Evolutionary conservation across 1,140 invertebrate species (phyloP).

Genomic region (Panagrolaimus sp.): DNA sequence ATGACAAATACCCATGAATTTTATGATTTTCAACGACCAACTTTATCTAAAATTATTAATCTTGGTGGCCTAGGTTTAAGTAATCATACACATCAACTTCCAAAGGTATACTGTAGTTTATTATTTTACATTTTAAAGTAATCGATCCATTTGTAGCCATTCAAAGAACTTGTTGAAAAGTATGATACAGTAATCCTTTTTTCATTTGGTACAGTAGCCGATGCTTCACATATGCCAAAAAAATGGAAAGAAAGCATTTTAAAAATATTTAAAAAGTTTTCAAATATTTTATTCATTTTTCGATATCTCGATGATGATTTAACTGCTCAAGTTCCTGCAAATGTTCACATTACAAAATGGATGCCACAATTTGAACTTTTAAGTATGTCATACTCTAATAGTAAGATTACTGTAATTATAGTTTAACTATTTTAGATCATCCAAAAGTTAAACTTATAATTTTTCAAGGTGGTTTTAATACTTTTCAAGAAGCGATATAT

Average conservation of each 20-base stretch:
- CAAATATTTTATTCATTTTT: conserved; percentile 20
- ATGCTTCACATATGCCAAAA: conserved; percentile 16
- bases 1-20: background rate
- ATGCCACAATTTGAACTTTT: conserved; percentile 67
- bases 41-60: background rate
- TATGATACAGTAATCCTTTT: conserved; percentile 14
- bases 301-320: conserved; percentile 19
- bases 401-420: background rate
- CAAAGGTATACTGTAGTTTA: no score
- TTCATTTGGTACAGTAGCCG: conserved; percentile 20
- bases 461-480: background rate
- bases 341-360: conserved; percentile 63
- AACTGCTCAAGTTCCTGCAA: conserved; percentile 12
- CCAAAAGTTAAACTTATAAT: background rate
- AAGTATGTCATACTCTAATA: background rate
- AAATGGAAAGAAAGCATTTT: conserved; percentile 19
- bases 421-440: conserved; percentile 57
- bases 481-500: conserved; percentile 5
- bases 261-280: conserved; percentile 17
- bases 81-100: background rate
- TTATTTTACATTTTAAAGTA: background rate
- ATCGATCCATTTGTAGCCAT: background rate
- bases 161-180: background rate
- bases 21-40: background rate
- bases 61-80: background rate